Evolutionary conservation across 2,797 vertebrate genomes (phyloP).

Genomic region (Hydrocynus forskahlii): DNA sequence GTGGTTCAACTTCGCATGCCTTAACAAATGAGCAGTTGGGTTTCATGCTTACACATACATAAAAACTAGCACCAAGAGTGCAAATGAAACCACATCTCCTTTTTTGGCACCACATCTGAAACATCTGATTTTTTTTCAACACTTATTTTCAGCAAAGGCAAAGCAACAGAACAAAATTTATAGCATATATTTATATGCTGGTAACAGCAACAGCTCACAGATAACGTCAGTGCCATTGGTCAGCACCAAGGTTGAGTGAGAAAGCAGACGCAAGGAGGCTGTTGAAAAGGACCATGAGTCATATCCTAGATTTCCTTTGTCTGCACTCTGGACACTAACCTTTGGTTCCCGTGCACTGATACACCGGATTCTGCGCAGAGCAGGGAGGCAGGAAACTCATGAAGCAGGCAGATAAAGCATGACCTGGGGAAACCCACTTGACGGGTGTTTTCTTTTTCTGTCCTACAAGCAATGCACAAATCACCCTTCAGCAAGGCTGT

Average conservation of each 20-base stretch:
- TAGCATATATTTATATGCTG: neutral
- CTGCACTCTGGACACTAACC: constrained; percentile 64
- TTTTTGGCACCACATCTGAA: neutral
- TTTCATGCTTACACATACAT: constrained; percentile 5
- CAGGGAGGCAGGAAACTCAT: constrained; percentile 63
- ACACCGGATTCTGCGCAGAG: constrained; percentile 48
- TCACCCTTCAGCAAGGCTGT: constrained; percentile 38
- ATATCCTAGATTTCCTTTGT: constrained; percentile 64
- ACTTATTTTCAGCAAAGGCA: no score
- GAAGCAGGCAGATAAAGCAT: constrained; percentile 66
- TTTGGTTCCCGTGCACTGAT: constrained; percentile 60
- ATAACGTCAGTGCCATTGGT: constrained; percentile 8
- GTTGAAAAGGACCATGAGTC: constrained; percentile 61
- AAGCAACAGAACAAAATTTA: neutral
- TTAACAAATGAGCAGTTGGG: constrained; percentile 1
- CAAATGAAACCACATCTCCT: neutral
- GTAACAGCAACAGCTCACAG: neutral
- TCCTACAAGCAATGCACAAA: constrained; percentile 35
- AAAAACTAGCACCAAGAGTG: neutral
- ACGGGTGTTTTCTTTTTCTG: constrained; percentile 53
- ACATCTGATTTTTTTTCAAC: neutral
- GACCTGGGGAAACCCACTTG: constrained; percentile 54
- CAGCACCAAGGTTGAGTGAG: constrained; percentile 25
- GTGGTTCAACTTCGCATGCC: constrained; percentile 10
- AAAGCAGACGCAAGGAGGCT: constrained; percentile 52